Conservation (phyloP, 37 sponge, comb jelly and placozoan genomes). For the Dysidea cf. avara region DNA sequence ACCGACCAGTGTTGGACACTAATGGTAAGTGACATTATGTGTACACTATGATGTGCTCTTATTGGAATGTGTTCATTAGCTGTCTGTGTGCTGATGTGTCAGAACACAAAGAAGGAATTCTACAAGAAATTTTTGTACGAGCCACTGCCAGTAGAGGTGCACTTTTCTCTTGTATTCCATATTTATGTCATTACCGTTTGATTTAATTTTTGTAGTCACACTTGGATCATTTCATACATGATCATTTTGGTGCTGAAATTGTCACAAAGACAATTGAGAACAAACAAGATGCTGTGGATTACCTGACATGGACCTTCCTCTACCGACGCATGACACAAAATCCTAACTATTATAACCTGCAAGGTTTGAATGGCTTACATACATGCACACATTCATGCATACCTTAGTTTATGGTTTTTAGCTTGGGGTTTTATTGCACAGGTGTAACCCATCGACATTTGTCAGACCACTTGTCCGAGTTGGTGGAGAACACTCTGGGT, state of each 20-base stretch:
- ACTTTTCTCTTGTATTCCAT: slow-evolving; percentile 1
- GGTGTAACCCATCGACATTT: slow-evolving; percentile 94
- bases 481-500: slow-evolving; percentile 90
- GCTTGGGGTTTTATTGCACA: slow-evolving; percentile 1
- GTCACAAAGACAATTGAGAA: slow-evolving; percentile 98
- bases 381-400: neutral
- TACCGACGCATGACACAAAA: slow-evolving; percentile 97
- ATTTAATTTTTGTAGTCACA: slow-evolving; percentile 67
- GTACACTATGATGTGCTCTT: neutral
- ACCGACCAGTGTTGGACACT: slow-evolving; percentile 78
- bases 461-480: slow-evolving; percentile 94
- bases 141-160: slow-evolving; percentile 95
- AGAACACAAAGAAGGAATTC: slow-evolving; percentile 97
- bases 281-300: slow-evolving; percentile 99
- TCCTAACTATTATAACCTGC: slow-evolving; percentile 99
- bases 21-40: slow-evolving; percentile 35
- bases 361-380: slow-evolving; percentile 57
- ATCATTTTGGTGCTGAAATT: slow-evolving; percentile 98
- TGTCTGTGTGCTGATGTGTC: slow-evolving; percentile 92
- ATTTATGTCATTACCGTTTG: neutral
- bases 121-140: slow-evolving; percentile 99
- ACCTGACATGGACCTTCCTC: slow-evolving; percentile 99
- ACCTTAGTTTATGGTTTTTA: too few relatives aligned
- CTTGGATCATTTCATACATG: slow-evolving; percentile 95
- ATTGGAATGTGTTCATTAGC: slow-evolving; percentile 8